Conservation (phyloP, 2,113 vertebrate species). For the Lasiurus cinereus region DNA sequence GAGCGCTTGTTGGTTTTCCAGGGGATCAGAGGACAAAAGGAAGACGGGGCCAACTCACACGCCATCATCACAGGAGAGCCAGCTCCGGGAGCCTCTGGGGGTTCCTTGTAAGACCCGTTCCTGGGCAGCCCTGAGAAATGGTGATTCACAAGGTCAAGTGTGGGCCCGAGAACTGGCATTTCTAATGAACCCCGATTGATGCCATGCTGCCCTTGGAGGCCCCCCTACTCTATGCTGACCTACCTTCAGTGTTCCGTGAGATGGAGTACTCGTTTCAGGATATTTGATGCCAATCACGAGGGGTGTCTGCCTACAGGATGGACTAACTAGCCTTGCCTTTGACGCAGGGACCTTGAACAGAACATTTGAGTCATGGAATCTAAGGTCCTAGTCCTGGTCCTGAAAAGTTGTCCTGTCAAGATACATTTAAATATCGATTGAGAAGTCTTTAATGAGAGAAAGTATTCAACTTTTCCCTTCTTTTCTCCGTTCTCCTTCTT, state of each 20-base stretch:
- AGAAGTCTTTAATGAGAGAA: background rate
- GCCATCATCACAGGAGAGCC: too few relatives aligned
- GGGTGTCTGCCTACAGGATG: background rate
- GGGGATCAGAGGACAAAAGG: background rate
- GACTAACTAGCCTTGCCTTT: background rate
- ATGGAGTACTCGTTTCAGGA: background rate
- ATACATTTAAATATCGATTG: background rate
- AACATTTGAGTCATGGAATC: background rate
- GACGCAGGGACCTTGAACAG: background rate
- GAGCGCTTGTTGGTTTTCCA: background rate
- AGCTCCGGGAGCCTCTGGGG: background rate
- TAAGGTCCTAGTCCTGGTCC: background rate
- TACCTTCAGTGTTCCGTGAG: background rate
- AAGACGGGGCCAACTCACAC: background rate
- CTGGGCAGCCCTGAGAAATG: background rate
- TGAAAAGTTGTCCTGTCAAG: background rate
- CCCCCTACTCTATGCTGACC: fast-evolving
- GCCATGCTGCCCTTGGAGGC: fast-evolving
- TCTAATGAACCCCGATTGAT: background rate
- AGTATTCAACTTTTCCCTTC: background rate
- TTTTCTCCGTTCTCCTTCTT: background rate
- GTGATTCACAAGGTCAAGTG: background rate
- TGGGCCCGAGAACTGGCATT: background rate
- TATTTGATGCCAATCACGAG: background rate
- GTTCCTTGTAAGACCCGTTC: background rate